These are phyloP conservation scores for Hippoglossus hippoglossus DNA, from an alignment of 2,797 vertebrate species.

Conservation along the genomic window DNA sequence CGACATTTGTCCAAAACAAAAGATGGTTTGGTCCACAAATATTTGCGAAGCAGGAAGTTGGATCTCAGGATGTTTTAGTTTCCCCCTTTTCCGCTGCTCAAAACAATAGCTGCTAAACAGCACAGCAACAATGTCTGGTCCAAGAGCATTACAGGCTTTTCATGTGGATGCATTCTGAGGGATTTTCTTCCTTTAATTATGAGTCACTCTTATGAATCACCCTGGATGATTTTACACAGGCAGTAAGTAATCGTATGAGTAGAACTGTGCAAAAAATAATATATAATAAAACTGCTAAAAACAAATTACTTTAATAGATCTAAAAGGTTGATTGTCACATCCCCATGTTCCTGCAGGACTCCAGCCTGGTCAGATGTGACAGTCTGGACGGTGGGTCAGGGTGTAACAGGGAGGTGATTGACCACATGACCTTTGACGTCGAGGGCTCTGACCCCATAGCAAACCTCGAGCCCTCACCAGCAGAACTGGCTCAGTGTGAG, in stretches of 20 bases:
- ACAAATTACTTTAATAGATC: neutral
- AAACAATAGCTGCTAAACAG: slow-evolving; percentile 80
- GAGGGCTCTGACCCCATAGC: slow-evolving; percentile 56
- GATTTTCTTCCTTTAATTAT: neutral
- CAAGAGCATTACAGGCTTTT: slow-evolving; percentile 26
- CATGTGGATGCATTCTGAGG: neutral
- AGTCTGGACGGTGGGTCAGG: slow-evolving; percentile 62
- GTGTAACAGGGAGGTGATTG: slow-evolving; percentile 52
- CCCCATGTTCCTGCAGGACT: slow-evolving; percentile 59
- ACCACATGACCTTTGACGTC: slow-evolving; percentile 43
- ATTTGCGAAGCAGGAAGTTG: slow-evolving; percentile 80
- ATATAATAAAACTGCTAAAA: neutral
- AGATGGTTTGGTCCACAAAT: slow-evolving; percentile 51
- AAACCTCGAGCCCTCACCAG: slow-evolving; percentile 68
- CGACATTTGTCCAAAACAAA: slow-evolving; percentile 48
- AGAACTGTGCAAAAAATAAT: neutral
- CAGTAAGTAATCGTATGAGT: too few species aligned
- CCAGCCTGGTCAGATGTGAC: slow-evolving; percentile 56
- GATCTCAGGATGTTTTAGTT: slow-evolving; percentile 86
- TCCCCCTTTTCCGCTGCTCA: slow-evolving; percentile 82
- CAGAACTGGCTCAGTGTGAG: slow-evolving; percentile 79
- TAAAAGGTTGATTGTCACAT: neutral
- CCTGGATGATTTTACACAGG: neutral
- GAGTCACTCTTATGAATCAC: neutral
- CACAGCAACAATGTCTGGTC: slow-evolving; percentile 43